Evolutionary conservation across 1,140 invertebrate genomes (phyloP), one percentile per base, ranked within the genome.

Genomic region (Lethrus apterus): DNA sequence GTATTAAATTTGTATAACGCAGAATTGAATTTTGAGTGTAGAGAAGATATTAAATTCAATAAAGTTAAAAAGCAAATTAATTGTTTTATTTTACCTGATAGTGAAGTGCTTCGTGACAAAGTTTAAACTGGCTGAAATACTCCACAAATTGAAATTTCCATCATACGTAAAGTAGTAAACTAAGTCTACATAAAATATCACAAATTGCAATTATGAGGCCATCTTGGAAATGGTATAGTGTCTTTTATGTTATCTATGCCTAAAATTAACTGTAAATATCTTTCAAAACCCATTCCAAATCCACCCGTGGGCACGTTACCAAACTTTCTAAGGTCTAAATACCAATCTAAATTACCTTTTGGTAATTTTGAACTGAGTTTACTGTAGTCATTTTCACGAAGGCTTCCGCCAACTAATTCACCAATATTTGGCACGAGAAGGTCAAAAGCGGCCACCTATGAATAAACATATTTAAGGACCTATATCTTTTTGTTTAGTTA

Each of bases 221-320:
- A 93, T 53, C 94, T 75, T 8, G 94, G 93, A 73, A 96, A 98
- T n/a, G 93, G 86, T 59, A 94, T 79, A 5, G 86, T 83, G 64
- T 98, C 94, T 71, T 89, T 91, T 49, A 98, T 95, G 66, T 93
- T 97, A 18, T 70, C 61, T 29, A 92, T 78, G 29, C 80, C 79
- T 33, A 92, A 77, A 2, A 96, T 36, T 31, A 81, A 76, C 70
- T 94, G 90, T 36, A 98, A 64, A 56, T 86, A 82, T 64, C 95
- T 77, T 66, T 99, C 96, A 62, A 98, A 87, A 7, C 95, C 96
- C 60, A 98, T 73, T 35, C 95, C 95, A 75, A 92, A 98, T 0
- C 95, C 95, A 13, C 84, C 92, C 24, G 91, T 93, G 0, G 89
- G 80, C 34, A 88, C 79, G 54, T 84, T 82, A 2, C 94, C 95